A percentile compares a stretch with the other conserved stretches of the same genome.
phyloP scores from a whole-genome alignment of 2,113 vertebrate genomes.

The Neolamprologus falcicula region DNA sequence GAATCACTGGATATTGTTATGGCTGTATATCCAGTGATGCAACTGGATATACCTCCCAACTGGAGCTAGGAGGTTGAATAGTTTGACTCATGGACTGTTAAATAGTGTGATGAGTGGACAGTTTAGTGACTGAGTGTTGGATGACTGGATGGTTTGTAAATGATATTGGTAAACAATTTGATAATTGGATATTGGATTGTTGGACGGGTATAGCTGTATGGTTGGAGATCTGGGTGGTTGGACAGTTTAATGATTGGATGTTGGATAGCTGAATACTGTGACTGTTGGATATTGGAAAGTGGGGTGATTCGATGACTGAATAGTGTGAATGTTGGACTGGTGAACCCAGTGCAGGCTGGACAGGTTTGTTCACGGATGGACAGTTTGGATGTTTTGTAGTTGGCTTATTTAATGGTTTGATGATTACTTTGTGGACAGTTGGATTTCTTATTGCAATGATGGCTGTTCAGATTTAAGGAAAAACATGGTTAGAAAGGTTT shows the following conservation, averaged over 20 bases:
- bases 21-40: background rate
- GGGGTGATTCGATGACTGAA: background rate
- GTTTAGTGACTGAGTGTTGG: background rate
- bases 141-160: background rate
- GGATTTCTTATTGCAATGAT: background rate
- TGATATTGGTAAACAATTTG: background rate
- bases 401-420: background rate
- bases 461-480: fast-evolving
- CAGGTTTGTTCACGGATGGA: fast-evolving
- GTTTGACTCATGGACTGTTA: background rate
- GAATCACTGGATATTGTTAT: background rate
- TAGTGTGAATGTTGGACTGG: background rate
- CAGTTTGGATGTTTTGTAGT: background rate
- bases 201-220: background rate
- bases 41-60: background rate
- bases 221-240: background rate
- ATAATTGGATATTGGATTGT: background rate
- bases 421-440: background rate
- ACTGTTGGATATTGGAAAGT: background rate
- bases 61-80: background rate
- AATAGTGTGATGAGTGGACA: background rate
- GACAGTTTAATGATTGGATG: background rate
- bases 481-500: background rate
- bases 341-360: background rate
- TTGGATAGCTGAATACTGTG: background rate